Conservation (phyloP, 2,113 vertebrate species). For the Microcebus ravelobensis region DNA sequence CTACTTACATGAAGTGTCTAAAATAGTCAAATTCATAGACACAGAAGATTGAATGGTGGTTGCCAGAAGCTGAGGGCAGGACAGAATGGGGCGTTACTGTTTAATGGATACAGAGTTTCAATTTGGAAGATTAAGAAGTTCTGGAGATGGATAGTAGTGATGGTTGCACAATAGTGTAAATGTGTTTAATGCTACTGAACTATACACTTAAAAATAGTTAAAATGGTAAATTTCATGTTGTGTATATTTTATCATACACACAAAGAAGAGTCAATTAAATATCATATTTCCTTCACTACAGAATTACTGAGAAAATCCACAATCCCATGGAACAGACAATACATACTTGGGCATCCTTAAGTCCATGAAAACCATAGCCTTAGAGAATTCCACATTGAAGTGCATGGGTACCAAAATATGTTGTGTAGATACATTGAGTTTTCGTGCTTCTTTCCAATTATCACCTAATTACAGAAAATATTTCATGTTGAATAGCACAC, state of each 20-base stretch:
- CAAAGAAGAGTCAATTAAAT: neutral
- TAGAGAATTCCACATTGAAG: slow-evolving; percentile 92
- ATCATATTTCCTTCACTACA: neutral
- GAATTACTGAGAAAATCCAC: slow-evolving; percentile 15
- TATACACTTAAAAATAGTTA: neutral
- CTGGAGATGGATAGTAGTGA: neutral
- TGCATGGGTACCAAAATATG: slow-evolving; percentile 97
- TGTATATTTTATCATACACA: neutral
- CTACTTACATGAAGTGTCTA: neutral
- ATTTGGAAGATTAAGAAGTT: neutral
- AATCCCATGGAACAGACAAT: neutral
- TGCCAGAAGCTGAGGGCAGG: neutral
- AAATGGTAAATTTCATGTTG: neutral
- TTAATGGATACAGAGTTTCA: neutral
- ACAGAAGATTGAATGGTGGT: neutral
- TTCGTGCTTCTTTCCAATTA: slow-evolving; percentile 95
- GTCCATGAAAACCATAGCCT: slow-evolving; percentile 97
- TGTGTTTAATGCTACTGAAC: neutral
- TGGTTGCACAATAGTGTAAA: neutral
- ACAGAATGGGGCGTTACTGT: neutral
- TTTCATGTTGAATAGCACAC: neutral
- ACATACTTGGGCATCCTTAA: slow-evolving; percentile 96
- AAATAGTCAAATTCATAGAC: neutral
- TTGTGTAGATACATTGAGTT: slow-evolving; percentile 88
- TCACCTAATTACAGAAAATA: slow-evolving; percentile 86